Evolutionary conservation across 1,140 invertebrate genomes (phyloP).

Genomic region (Leucophenga varia): DNA sequence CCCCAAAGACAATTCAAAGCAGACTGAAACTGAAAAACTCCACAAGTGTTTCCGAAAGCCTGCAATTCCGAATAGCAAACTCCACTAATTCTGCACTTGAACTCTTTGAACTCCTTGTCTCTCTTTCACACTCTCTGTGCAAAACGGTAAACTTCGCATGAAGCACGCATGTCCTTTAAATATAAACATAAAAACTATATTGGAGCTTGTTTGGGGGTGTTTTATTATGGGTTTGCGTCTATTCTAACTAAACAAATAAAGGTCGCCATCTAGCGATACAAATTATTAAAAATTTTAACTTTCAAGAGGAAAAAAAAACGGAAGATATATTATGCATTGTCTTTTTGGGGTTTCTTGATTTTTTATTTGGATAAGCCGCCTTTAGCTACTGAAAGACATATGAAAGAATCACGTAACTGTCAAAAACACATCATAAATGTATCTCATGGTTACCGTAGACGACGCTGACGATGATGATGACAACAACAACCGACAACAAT

Average conservation of each 20-base stretch:
- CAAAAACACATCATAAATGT: slow-evolving; percentile 51
- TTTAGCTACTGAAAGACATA: no score
- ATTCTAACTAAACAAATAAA: neutral
- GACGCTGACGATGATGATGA: no score
- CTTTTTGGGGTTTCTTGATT: neutral
- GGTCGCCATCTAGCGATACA: neutral
- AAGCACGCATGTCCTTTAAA: slow-evolving; percentile 4
- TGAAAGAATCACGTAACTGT: slow-evolving; percentile 50
- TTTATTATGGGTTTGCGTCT: neutral
- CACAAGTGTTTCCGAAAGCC: neutral
- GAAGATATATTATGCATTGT: neutral
- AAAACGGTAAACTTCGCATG: no score
- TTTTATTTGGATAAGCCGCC: neutral
- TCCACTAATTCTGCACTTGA: no score
- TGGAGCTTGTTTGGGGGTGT: slow-evolving; percentile 1
- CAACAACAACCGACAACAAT: no score
- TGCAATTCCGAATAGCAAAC: no score
- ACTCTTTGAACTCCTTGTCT: no score
- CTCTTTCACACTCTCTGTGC: no score
- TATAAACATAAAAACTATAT: neutral
- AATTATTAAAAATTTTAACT: neutral
- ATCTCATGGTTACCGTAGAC: slow-evolving; percentile 49
- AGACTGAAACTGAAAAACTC: neutral
- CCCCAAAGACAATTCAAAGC: neutral
- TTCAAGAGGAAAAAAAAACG: no score